Percentiles rank a stretch among this genome's conserved stretches.
phyloP scores from a whole-genome alignment of 2,797 vertebrate genomes.

The Acanthopagrus latus region DNA sequence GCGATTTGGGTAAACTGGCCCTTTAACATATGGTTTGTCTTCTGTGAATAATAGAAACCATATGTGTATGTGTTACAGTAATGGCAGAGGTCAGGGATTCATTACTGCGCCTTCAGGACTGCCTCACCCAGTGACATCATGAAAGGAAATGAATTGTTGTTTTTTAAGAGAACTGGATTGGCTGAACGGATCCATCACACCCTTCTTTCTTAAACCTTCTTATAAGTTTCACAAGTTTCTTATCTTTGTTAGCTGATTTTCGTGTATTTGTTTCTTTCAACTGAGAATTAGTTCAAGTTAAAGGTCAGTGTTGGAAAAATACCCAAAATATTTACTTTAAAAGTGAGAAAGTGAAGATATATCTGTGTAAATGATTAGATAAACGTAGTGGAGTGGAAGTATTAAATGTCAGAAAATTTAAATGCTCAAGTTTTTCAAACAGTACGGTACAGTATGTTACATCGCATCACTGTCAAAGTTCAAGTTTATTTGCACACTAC shows the following conservation, averaged over 20 bases:
- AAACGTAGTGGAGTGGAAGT: too few species aligned
- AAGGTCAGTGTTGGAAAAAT: too few species aligned
- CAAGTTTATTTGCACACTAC: not conserved
- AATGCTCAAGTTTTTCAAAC: too few species aligned
- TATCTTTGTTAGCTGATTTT: not conserved
- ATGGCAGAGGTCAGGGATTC: constrained; percentile 38
- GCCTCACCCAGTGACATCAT: constrained; percentile 70
- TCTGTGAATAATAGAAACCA: constrained; percentile 48
- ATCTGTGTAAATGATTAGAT: too few species aligned
- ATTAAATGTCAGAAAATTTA: too few species aligned
- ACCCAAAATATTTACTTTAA: too few species aligned
- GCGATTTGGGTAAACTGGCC: not conserved
- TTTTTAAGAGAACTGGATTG: not conserved
- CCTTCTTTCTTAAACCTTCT: not conserved
- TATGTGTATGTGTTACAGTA: constrained; percentile 33
- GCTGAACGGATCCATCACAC: not conserved
- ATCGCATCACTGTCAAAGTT: too few species aligned
- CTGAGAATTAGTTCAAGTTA: too few species aligned
- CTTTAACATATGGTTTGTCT: constrained; percentile 24
- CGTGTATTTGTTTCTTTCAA: not conserved
- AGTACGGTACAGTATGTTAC: too few species aligned
- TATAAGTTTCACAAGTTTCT: not conserved
- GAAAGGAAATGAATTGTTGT: not conserved
- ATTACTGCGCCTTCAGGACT: constrained; percentile 54
- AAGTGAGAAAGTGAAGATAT: too few species aligned